Base-by-base conservation (phyloP, 2,797 vertebrate genomes). In the Microctenopoma lineatum region DNA sequence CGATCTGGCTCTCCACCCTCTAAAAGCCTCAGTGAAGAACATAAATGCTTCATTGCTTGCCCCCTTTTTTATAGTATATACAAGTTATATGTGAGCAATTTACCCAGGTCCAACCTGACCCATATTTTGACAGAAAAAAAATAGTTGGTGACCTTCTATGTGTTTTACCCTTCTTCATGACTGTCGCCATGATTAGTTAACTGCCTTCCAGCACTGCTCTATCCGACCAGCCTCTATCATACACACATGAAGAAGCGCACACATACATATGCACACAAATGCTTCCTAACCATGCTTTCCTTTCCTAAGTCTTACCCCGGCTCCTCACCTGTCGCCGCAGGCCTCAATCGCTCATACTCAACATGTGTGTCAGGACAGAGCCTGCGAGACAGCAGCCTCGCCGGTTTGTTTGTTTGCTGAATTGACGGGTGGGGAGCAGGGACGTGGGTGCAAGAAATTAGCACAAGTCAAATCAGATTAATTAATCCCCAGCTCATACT, bases 401-500 rank as follows among this genome's bases (percentile, higher is more conserved):
- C 65, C 61, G 54, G 77, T 84, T 80, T 88, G 85, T 84, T 86
- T 91, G 81, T 87, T 81, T 87, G 83, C 75, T 59, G 59, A 76
- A 34, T 60, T 66, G 80, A 80, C 25, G 57, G 80, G 73, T 80
- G 77, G 75, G 46, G 71, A 76, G 60, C 44, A 60, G 84, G 79
- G 78, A 75, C 18, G 63, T 79, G 83, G 87, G 75, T 77, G 75
- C 87, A 77, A 80, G 77, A 90, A 93, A 94, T 93, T 89, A 94
- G 92, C 90, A 92, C 93, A 89, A 93, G 92, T 94, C 93, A 93
- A 86, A 91, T 93, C 92, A 91, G 78, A 95, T 95, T 94, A 94
- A 94, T 92, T 89, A 92, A 93, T 90, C 80, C 59, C 32, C 82
- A 67, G 73, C 85, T 93, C 81, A 88, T 86, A 87, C 83, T 84